Evolutionary conservation across 2,113 vertebrate species (phyloP), one percentile per base, ranked within the genome.

Genomic region (Prietella phreatophila): DNA sequence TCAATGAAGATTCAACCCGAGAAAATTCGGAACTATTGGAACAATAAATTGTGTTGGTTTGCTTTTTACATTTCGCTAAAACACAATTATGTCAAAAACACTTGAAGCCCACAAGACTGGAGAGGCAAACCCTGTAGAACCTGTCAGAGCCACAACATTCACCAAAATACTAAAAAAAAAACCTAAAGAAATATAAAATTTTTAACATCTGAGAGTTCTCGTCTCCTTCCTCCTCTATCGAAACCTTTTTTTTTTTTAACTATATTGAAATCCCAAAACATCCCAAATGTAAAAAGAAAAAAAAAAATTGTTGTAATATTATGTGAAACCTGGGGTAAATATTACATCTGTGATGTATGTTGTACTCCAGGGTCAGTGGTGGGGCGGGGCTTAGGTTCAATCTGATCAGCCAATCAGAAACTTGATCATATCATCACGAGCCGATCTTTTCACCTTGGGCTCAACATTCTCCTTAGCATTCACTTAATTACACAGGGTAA

Each of bases 371-470:
- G 42, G 78, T 30, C 78, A 56, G n/a, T 19, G 22, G 4, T 55
- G 50, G 33, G 50, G 25, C 14, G 76, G 76, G 42, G 27, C 42
- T 53, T 78, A n/a, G 7, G 47, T 30, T 27, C 13, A 15, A 5
- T 6, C 76, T 79, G 13, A 80, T 56, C 50, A 56, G 50, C 42
- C 50, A 80, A 56, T 79, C 78, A 80, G 53, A 80, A 80, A 55
- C 50, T 17, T 30, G 14, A n/a, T 78, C 75, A 50, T 7, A 4
- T 47, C 25, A 47, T 69, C 30, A 33, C 5, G 6, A 69, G 65
- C 30, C 7, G 4, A 69, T 65, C 63, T 65, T 63, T 65, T n/a
- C 58, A 69, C 14, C 30, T 17, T 69, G 33, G 65, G 0, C 22
- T 30, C 76, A 55, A n/a, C 50, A n/a, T 50, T 15, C 10, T 2